These are phyloP conservation scores for Henricia sp. DNA, from an alignment of 53 echinoderm and acorn worm genomes.

Conservation along the genomic window DNA sequence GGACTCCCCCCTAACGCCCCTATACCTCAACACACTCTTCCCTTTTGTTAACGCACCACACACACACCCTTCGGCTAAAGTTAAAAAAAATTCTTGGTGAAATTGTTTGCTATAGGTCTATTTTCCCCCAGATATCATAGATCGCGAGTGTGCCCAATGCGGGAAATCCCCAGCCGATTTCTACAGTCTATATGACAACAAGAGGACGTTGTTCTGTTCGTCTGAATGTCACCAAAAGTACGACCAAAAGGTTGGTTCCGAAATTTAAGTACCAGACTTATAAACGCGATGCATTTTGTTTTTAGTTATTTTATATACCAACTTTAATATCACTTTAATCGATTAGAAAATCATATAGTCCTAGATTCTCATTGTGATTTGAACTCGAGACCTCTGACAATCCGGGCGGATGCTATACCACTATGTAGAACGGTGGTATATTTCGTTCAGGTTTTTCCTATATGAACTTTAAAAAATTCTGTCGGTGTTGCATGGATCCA, in stretches of 20 bases:
- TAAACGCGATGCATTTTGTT: neutral
- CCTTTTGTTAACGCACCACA: too few relatives aligned
- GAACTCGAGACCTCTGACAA: too few relatives aligned
- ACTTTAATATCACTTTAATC: neutral
- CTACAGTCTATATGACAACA: slow-evolving; percentile 72
- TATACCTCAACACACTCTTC: too few relatives aligned
- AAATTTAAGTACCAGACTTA: neutral
- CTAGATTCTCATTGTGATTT: too few relatives aligned
- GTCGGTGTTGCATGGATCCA: too few relatives aligned
- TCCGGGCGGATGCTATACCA: too few relatives aligned
- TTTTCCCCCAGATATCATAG: neutral
- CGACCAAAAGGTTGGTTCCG: slow-evolving; percentile 36
- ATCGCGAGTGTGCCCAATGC: slow-evolving; percentile 6
- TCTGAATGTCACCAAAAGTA: slow-evolving; percentile 73
- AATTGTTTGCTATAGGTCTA: neutral
- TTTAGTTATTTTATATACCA: neutral
- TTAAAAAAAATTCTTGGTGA: neutral
- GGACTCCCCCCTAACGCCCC: too few relatives aligned
- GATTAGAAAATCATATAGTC: too few relatives aligned
- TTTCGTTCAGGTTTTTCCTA: too few relatives aligned
- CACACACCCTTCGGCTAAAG: too few relatives aligned
- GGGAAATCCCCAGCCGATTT: slow-evolving; percentile 40
- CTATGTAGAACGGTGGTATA: too few relatives aligned
- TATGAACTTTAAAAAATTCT: too few relatives aligned
- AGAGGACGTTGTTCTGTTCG: slow-evolving; percentile 70